phyloP scores from a whole-genome alignment of 2,888 invertebrate species.

The Caenorhabditis doughertyi region DNA sequence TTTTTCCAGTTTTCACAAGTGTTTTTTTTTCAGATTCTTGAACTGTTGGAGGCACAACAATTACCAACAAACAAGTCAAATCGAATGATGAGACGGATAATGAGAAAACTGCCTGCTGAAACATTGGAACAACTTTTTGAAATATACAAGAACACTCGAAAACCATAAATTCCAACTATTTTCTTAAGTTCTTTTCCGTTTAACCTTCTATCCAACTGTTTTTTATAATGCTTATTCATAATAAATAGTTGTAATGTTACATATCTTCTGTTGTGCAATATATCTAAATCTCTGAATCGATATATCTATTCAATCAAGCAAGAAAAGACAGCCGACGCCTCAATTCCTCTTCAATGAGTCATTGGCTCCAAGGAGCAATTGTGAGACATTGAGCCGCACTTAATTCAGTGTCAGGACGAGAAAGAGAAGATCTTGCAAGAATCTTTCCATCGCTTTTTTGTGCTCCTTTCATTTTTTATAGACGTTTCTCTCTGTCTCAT shows the following conservation, averaged over 20 bases:
- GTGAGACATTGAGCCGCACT: constrained; percentile 41
- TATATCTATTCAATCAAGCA: constrained; percentile 28
- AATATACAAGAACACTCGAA: constrained; percentile 55
- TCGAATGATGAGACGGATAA: constrained; percentile 58
- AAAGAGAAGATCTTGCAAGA: constrained; percentile 53
- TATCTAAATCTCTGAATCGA: constrained; percentile 13
- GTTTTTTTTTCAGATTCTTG: constrained; percentile 57
- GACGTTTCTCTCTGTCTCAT: constrained; percentile 29
- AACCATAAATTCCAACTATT: constrained; percentile 41
- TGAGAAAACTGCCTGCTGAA: constrained; percentile 59
- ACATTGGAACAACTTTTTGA: constrained; percentile 56
- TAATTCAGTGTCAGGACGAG: constrained; percentile 57
- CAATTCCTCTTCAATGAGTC: constrained; percentile 55
- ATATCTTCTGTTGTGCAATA: constrained; percentile 19
- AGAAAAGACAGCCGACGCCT: constrained; percentile 45
- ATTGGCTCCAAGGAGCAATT: constrained; percentile 45
- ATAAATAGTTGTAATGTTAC: constrained; percentile 32
- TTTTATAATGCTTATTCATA: constrained; percentile 2
- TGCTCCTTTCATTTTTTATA: constrained; percentile 54
- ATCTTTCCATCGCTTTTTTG: constrained; percentile 51
- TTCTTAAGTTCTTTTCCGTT: neutral
- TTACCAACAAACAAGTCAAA: constrained; percentile 53
- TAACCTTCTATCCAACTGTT: neutral
- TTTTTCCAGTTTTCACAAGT: neutral
- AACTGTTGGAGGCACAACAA: constrained; percentile 57